Evolutionary conservation across 1,140 invertebrate genomes (phyloP), one percentile per base, ranked within the genome.

Genomic region (Bombus huntii): DNA sequence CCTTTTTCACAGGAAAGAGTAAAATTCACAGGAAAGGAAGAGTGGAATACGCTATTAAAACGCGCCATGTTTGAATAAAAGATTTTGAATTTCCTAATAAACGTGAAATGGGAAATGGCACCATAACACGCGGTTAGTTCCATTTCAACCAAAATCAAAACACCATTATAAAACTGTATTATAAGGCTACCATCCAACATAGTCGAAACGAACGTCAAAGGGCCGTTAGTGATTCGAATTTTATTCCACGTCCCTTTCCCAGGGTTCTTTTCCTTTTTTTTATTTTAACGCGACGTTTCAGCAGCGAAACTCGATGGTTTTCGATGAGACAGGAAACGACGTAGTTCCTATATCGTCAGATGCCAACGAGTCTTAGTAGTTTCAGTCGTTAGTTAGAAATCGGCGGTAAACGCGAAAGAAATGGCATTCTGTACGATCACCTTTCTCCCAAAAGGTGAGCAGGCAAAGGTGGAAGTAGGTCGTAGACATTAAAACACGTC

Each of bases 401-500:
- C 62, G 81, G 62, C 57, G 65, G 74, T 31, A 74, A 90, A 81
- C 59, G 68, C 66, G 66, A 66, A 81, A 74, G 78, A 81, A 82
- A 82, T 80, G 70, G 68, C 62, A 77, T 84, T 89, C 65, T 9
- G 76, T 6, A 37, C 44, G 76, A 42, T 53, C 65, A 31, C 72
- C 88, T 89, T 89, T 87, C 88, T 87, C 88, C 75, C 75, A 4
- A 57, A 22, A 8, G 47, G 4, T 53, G 31, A 44, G 68, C 47
- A 53, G 47, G 47, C 6, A 79, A 75, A 79, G 57, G 34, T 65
- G 8, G 42, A 90, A 90, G 88, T 90, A 89, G 88, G 89, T 89
- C 88, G 78, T 44, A 65, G 74, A 47, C 88, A 75, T 87, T 90
- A 87, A 15, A 87, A 87, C 80, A 75, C 88, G 78, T 81, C 71